Evolutionary conservation across 2,113 vertebrate genomes (phyloP), one percentile per base, ranked within the genome.

Genomic region (Nasalis larvatus): DNA sequence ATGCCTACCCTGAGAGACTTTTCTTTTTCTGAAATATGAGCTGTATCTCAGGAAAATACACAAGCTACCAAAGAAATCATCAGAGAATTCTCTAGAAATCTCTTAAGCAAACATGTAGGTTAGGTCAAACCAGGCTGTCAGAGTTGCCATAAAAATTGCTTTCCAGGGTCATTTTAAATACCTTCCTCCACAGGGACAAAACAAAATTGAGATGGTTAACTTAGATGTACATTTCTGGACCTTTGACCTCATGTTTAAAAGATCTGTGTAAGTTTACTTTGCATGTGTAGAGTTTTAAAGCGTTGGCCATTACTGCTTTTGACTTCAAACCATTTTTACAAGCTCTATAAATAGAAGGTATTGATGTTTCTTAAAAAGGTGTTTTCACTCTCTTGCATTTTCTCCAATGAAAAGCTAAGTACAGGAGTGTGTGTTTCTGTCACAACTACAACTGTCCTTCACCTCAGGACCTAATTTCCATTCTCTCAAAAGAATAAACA

Each of bases 331-430:
- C 73, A 23, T 42, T 92, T 95, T 91, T 60, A 32, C 25, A 27
- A 68, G 66, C 85, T 92, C 84, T 96, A 35, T 66, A 81, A 91
- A 96, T 18, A 86, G 85, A 80, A 87, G 18, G 35, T 54, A 37
- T 63, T 45, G 76, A 73, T 68, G 85, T 78, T 94, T 90, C 35
- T 63, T 84, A 10, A 84, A 88, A 94, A 74, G 49, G 40, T 66
- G 25, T 97, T 56, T 97, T 58, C 63, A 78, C 80, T 83, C 14
- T 45, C 25, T 47, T 32, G 58, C 27, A 69, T 91, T 95, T 95
- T 85, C 93, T 89, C 83, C 71, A 45, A 8, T 71, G 47, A 94
- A 90, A 91, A 32, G 83, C 73, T 9, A 85, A 89, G 69, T 23
- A 25, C 0, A 9, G 14, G 23, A 5, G 16, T 30, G 4, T 0